A percentile compares a stretch with the other conserved stretches of the same genome.
phyloP scores from a whole-genome alignment of 2,113 vertebrate species.

The Lagopus leucura region DNA sequence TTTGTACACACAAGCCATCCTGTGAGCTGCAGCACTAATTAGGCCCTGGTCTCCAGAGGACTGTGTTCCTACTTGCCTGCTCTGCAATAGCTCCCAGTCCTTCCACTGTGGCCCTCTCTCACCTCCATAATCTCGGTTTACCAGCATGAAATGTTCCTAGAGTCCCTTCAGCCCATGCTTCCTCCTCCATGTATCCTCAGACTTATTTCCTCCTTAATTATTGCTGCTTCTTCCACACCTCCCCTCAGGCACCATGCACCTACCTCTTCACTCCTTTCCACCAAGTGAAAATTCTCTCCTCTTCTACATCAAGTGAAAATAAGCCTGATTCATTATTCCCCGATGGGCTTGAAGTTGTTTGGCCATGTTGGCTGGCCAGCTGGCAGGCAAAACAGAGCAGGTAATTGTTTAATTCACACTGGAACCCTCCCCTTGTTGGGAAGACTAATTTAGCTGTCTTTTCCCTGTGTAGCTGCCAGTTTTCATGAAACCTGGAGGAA shows the following conservation, averaged over 20 bases:
- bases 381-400: conserved; percentile 49
- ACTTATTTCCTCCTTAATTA: background rate
- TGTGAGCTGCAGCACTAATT: background rate
- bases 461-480: conserved; percentile 22
- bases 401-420: conserved; percentile 47
- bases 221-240: background rate
- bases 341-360: conserved; percentile 13
- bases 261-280: conserved; percentile 2
- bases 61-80: background rate
- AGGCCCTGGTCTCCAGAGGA: background rate
- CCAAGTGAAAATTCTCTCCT: background rate
- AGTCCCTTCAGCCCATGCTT: background rate
- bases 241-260: background rate
- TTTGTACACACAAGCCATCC: background rate
- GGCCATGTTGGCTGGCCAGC: conserved; percentile 15
- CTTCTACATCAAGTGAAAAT: background rate
- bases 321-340: conserved; percentile 5
- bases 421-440: conserved; percentile 13
- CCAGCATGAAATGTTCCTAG: fast-evolving
- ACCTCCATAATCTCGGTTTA: background rate
- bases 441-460: conserved; percentile 28
- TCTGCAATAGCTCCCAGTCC: background rate
- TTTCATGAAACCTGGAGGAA: conserved; percentile 32
- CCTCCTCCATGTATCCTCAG: background rate
- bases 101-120: background rate